Conservation (phyloP, 2,888 invertebrate genomes). For the Camptogramma bilineatum region DNA sequence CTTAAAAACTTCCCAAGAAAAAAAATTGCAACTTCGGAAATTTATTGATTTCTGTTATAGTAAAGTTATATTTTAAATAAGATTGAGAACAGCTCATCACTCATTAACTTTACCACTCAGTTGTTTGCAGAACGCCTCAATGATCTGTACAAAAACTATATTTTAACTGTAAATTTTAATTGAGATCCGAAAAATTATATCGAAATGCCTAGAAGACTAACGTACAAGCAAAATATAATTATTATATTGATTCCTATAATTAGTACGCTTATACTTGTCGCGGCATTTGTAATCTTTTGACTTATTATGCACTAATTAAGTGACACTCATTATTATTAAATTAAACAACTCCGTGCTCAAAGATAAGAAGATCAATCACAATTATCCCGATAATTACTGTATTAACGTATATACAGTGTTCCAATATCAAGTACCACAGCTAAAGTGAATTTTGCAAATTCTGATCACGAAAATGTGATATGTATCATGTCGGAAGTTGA, state of each 20-base stretch:
- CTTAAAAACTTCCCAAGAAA: too few species aligned
- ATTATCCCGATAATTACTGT: slow-evolving; percentile 3
- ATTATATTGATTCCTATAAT: not conserved
- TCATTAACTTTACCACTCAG: too few species aligned
- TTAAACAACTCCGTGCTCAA: not conserved
- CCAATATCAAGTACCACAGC: not conserved
- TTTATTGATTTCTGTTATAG: too few species aligned
- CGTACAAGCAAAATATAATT: too few species aligned
- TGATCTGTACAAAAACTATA: too few species aligned
- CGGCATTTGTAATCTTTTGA: slow-evolving; percentile 1
- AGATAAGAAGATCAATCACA: slow-evolving; percentile 11
- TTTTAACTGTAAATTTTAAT: too few species aligned
- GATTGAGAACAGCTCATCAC: too few species aligned
- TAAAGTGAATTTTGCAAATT: slow-evolving; percentile 11
- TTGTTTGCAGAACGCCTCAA: too few species aligned
- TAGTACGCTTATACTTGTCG: not conserved
- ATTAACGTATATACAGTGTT: not conserved
- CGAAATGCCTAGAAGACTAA: too few species aligned
- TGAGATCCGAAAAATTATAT: too few species aligned
- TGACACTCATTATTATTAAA: not conserved
- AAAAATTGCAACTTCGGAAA: too few species aligned
- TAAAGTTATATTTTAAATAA: too few species aligned
- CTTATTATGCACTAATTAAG: not conserved
- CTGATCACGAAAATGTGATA: slow-evolving; percentile 29
- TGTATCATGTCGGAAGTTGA: slow-evolving; percentile 31